phyloP scores from a whole-genome alignment of 2,797 vertebrate genomes.

The Peromyscus aztecus region DNA sequence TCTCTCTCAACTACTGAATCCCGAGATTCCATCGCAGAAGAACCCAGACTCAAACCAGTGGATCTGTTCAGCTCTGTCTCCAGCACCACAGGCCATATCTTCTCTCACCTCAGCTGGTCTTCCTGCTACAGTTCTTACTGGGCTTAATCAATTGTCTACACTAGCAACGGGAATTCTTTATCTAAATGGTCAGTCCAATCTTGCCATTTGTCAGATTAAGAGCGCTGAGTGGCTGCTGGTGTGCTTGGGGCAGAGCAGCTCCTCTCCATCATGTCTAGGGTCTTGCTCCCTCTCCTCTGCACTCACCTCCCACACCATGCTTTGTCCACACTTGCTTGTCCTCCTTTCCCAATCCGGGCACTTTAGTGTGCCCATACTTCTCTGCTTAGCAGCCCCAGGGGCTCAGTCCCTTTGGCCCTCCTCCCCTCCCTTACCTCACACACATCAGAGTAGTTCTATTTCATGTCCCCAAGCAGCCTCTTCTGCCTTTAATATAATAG shows the following conservation, averaged over 20 bases:
- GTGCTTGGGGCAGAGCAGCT: rapidly evolving
- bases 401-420: no score
- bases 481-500: not conserved
- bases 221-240: rapidly evolving
- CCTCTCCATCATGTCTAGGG: rapidly evolving
- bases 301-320: not conserved
- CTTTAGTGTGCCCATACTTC: rapidly evolving
- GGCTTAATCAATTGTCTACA: not conserved
- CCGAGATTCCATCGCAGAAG: not conserved
- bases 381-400: not conserved
- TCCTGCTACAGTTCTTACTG: not conserved
- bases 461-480: not conserved
- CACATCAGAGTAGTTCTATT: not conserved
- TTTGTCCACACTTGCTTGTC: not conserved
- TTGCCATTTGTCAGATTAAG: not conserved
- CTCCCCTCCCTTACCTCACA: rapidly evolving
- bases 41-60: not conserved
- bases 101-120: not conserved
- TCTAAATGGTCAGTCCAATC: not conserved
- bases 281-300: rapidly evolving
- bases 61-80: not conserved
- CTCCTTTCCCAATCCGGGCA: rapidly evolving
- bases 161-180: not conserved
- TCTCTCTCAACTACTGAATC: not conserved
- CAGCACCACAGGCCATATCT: rapidly evolving